Evolutionary conservation across 2,888 invertebrate species (phyloP).

Genomic region (Nomada ruficornis): DNA sequence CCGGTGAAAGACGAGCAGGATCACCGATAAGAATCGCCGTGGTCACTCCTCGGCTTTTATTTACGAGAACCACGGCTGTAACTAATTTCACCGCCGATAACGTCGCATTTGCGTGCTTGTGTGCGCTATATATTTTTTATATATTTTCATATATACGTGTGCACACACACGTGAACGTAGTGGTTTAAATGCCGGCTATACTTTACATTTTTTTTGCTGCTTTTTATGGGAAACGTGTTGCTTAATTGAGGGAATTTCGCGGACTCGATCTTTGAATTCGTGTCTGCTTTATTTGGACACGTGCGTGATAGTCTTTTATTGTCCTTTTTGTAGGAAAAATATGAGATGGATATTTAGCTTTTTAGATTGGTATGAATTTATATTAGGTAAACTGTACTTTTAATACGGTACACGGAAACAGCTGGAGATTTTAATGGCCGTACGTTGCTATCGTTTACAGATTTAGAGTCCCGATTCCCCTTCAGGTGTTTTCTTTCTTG

Average conservation of each 20-base stretch:
- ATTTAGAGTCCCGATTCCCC: neutral
- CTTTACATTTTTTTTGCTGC: neutral
- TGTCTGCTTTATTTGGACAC: neutral
- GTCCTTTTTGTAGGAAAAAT: neutral
- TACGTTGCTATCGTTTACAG: neutral
- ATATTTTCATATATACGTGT: neutral
- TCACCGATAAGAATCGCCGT: conserved; percentile 41
- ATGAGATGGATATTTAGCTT: neutral
- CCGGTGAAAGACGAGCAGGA: conserved; percentile 41
- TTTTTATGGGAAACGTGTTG: neutral
- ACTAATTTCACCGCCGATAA: conserved; percentile 22
- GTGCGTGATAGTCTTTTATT: neutral
- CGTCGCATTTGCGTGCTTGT: conserved; percentile 11
- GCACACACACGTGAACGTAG: neutral
- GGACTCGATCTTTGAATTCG: neutral
- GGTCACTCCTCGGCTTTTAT: conserved; percentile 4
- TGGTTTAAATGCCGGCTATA: neutral
- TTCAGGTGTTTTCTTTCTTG: neutral
- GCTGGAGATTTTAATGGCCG: conserved; percentile 38
- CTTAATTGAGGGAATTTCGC: neutral
- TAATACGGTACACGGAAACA: neutral
- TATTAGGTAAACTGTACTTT: too few relatives aligned
- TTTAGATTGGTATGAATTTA: too few relatives aligned
- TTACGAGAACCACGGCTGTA: neutral
- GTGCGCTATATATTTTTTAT: too few relatives aligned